phyloP scores from a whole-genome alignment of 2,797 vertebrate genomes.

The Okamejei kenojei region DNA sequence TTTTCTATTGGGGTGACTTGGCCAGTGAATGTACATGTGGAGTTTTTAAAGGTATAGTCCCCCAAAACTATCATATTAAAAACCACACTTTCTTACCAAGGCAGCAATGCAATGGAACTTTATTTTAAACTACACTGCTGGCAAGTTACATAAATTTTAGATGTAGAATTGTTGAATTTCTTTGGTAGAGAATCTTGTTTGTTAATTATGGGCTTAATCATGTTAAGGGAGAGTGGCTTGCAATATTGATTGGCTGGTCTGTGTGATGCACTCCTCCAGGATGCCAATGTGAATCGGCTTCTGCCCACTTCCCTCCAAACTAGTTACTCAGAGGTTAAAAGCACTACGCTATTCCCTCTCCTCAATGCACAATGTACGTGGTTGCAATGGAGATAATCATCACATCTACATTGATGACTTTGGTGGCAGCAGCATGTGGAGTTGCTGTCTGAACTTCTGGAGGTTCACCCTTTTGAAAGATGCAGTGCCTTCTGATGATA shows the following conservation, averaged over 20 bases:
- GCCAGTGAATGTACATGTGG: conserved; percentile 4
- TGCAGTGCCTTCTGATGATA: neutral
- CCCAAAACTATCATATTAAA: neutral
- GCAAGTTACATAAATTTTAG: neutral
- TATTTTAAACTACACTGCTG: neutral
- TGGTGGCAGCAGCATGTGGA: neutral
- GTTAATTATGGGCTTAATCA: conserved; percentile 7
- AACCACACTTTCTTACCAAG: neutral
- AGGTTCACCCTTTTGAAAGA: neutral
- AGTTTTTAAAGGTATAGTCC: neutral
- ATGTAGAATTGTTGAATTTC: neutral
- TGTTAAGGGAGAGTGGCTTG: neutral
- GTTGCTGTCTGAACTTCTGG: neutral
- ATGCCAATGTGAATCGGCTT: neutral
- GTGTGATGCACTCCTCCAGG: neutral
- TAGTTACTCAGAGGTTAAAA: neutral
- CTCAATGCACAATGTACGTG: neutral
- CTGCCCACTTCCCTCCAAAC: neutral
- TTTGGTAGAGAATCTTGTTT: neutral
- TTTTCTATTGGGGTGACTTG: neutral
- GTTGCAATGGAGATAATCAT: neutral
- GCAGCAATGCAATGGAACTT: neutral
- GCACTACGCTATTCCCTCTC: neutral
- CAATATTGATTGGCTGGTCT: neutral
- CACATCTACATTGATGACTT: neutral